Conservation (phyloP, 2,888 invertebrate species). For the Drosophila barbarae region DNA sequence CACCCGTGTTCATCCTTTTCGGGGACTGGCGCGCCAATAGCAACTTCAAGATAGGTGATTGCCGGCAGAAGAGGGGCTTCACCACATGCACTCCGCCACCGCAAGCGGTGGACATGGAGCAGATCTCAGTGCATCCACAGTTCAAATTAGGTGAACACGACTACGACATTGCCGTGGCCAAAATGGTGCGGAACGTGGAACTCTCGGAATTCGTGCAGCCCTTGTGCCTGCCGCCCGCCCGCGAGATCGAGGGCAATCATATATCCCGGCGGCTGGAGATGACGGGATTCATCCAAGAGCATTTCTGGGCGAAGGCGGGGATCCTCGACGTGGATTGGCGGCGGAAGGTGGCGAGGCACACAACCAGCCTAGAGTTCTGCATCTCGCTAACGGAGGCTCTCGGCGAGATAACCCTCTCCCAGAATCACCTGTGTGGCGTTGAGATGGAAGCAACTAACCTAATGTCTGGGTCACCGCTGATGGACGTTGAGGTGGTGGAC, state of each 20-base stretch:
- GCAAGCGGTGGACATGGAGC: conserved; percentile 15
- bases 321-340: not conserved
- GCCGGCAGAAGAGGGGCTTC: conserved; percentile 1
- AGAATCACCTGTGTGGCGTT: conserved; percentile 20
- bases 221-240: conserved; percentile 23
- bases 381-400: not conserved
- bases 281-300: conserved; percentile 7
- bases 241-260: conserved; percentile 2
- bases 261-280: conserved; percentile 23
- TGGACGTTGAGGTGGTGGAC: conserved; percentile 28
- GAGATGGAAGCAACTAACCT: not conserved
- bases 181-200: conserved; percentile 13
- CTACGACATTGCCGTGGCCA: conserved; percentile 32
- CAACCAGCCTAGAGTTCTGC: conserved; percentile 14
- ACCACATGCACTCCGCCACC: conserved; percentile 20
- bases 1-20: conserved; percentile 15
- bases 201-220: conserved; percentile 23
- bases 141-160: not conserved
- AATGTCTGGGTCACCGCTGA: conserved; percentile 25
- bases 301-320: not conserved
- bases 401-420: not conserved
- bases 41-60: conserved; percentile 6
- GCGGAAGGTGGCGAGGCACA: conserved; percentile 9
- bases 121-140: conserved; percentile 31
- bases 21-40: conserved; percentile 27